A percentile compares a stretch with the other conserved stretches of the same genome.
These are phyloP conservation scores for Typhlichthys subterraneus DNA, from an alignment of 2,797 vertebrate species.

Conservation along the genomic window DNA sequence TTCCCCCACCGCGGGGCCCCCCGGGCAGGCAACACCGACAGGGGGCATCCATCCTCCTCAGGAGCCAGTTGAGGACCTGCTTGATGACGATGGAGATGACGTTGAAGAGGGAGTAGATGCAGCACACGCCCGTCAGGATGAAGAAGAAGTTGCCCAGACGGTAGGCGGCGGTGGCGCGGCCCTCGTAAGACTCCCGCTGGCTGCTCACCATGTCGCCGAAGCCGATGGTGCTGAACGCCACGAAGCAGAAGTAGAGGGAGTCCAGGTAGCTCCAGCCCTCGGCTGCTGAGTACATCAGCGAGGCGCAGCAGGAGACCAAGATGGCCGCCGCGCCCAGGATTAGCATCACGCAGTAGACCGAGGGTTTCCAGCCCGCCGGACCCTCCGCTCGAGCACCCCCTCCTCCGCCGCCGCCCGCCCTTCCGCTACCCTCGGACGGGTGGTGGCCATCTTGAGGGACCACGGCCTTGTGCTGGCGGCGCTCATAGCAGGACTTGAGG, in stretches of 20 bases:
- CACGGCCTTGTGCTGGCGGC: slow-evolving; percentile 75
- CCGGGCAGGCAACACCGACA: slow-evolving; percentile 74
- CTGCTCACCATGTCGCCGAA: slow-evolving; percentile 96
- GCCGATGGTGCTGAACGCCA: slow-evolving; percentile 96
- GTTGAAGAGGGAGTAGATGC: slow-evolving; percentile 96
- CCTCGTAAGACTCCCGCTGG: slow-evolving; percentile 83
- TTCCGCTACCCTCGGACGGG: slow-evolving; percentile 46
- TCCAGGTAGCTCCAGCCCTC: slow-evolving; percentile 95
- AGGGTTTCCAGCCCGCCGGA: slow-evolving; percentile 90
- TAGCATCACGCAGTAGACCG: slow-evolving; percentile 92
- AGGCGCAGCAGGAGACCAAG: slow-evolving; percentile 91
- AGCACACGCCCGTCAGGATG: slow-evolving; percentile 94
- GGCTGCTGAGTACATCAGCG: slow-evolving; percentile 86
- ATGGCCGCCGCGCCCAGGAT: slow-evolving; percentile 89
- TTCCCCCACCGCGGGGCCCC: slow-evolving; percentile 44
- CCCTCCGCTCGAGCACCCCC: slow-evolving; percentile 56
- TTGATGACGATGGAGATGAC: slow-evolving; percentile 97
- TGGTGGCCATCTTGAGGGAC: slow-evolving; percentile 66
- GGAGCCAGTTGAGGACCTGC: slow-evolving; percentile 93
- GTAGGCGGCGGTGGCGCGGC: slow-evolving; percentile 79
- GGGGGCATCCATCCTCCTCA: slow-evolving; percentile 79
- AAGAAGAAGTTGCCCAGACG: slow-evolving; percentile 90
- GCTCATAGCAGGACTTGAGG: slow-evolving; percentile 86
- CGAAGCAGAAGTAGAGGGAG: slow-evolving; percentile 95
- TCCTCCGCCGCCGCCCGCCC: slow-evolving; percentile 38